Conservation (phyloP, 35 echinoderm and acorn worm species). For the Lytechinus variegatus region DNA sequence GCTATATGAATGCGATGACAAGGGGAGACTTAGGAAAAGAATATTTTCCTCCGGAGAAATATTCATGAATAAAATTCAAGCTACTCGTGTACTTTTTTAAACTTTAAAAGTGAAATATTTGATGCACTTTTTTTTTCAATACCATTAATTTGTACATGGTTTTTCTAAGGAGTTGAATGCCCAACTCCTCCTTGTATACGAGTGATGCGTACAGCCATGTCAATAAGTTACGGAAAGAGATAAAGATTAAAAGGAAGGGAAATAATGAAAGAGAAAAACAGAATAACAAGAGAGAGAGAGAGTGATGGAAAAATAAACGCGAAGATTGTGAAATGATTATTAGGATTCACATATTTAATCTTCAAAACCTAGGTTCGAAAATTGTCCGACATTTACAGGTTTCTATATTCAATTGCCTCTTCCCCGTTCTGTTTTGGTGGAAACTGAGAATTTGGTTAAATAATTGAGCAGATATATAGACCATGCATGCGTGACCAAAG, state of each 20-base stretch:
- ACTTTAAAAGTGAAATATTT: too few relatives aligned
- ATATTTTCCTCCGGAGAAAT: too few relatives aligned
- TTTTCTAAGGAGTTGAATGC: too few relatives aligned
- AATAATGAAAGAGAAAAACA: not conserved
- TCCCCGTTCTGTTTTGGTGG: constrained; percentile 18
- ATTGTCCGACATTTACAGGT: constrained; percentile 16
- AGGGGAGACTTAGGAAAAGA: too few relatives aligned
- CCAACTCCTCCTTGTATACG: too few relatives aligned
- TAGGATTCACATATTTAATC: constrained; percentile 24
- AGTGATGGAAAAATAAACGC: not conserved
- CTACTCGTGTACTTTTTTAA: too few relatives aligned
- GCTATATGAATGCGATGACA: too few relatives aligned
- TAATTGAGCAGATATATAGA: not conserved
- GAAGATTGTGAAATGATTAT: not conserved
- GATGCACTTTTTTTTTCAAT: too few relatives aligned
- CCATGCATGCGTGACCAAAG: constrained; percentile 15
- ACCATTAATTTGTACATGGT: too few relatives aligned
- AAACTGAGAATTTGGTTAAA: not conserved
- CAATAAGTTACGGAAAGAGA: not conserved
- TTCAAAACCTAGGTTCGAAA: not conserved
- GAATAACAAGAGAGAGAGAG: not conserved
- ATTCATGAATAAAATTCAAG: too few relatives aligned
- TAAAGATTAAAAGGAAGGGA: not conserved
- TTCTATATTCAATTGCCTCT: not conserved
- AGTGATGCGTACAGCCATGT: too few relatives aligned